Evolutionary conservation across 2,888 invertebrate genomes (phyloP), one percentile per base, ranked within the genome.

Genomic region (Apodemia zela): DNA sequence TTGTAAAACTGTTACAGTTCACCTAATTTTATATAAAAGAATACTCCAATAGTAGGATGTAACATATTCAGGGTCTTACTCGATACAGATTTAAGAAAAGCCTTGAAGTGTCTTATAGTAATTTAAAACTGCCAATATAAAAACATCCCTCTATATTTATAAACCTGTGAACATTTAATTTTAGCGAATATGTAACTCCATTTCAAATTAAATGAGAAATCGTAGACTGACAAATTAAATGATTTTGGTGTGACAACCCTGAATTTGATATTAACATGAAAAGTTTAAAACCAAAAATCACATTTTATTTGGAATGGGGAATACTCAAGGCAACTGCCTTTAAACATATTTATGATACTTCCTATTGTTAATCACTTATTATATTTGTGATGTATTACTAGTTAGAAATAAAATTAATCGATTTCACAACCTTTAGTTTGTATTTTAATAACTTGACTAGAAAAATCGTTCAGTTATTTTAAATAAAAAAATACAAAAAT

Each of bases 361-460:
- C 54, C 54, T 54, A 21, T 45, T 45, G 45, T 45, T 51, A 51
- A 54, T 54, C 54, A 54, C 21, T 25, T 54, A 21, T 5, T 54
- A 54, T 25, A 54, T 54, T 25, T 21, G 54, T 54, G 25, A 54
- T 21, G 18, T 51, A 51, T 51, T 51, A 51, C 21, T 72, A 72
- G 69, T 61, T 71, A 68, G 70, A 66, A 72, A 71, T 70, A 67
- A 71, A 72, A 73, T 69, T 54, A 54, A 62, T 66, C 66, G 67
- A 21, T 63, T 68, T 62, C 67, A 69, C 73, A 72, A 73, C 69
- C 67, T 71, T 42, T 68, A 54, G 21, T 21, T 54, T 42, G 15
- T 42, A 42, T 25, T 51, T 25, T 54, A 49, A 49, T 49, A 18
- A 49, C 21, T 54, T 54, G 51, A 54, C 51, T 54, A 18, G 51